A percentile compares a stretch with the other conserved stretches of the same genome.
Evolutionary conservation across 2,888 invertebrate species (phyloP).

Genomic region (Lobophora halterata): DNA sequence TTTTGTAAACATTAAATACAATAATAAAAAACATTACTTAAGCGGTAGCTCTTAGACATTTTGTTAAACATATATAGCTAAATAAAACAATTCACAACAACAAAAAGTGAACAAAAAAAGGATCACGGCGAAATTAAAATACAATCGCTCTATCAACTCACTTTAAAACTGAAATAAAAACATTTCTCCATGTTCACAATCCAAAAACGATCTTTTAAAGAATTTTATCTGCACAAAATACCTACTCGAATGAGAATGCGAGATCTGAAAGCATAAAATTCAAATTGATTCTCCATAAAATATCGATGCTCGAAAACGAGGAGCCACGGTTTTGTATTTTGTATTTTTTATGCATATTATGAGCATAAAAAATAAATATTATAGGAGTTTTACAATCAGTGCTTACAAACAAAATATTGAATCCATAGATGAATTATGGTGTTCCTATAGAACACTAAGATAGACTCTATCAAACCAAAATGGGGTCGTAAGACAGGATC

Average conservation of each 20-base stretch:
- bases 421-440: too few species aligned
- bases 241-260: conserved; percentile 22
- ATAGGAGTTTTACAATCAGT: too few species aligned
- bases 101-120: conserved; percentile 1
- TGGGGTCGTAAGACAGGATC: too few species aligned
- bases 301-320: conserved; percentile 29
- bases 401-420: too few species aligned
- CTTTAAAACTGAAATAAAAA: conserved; percentile 21
- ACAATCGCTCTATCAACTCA: conserved; percentile 8
- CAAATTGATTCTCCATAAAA: conserved; percentile 40
- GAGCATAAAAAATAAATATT: too few species aligned
- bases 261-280: conserved; percentile 37
- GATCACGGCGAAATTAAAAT: conserved; percentile 3
- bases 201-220: conserved; percentile 30
- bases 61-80: too few species aligned
- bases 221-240: conserved; percentile 35
- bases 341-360: conserved; percentile 9
- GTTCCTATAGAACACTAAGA: too few species aligned
- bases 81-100: not conserved
- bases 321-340: conserved; percentile 13
- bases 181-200: conserved; percentile 15
- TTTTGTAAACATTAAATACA: too few species aligned
- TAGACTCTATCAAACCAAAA: too few species aligned
- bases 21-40: too few species aligned
- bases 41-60: too few species aligned